These are phyloP conservation scores for Galagoides demidoff DNA, from an alignment of 2,797 vertebrate species.

Conservation along the genomic window DNA sequence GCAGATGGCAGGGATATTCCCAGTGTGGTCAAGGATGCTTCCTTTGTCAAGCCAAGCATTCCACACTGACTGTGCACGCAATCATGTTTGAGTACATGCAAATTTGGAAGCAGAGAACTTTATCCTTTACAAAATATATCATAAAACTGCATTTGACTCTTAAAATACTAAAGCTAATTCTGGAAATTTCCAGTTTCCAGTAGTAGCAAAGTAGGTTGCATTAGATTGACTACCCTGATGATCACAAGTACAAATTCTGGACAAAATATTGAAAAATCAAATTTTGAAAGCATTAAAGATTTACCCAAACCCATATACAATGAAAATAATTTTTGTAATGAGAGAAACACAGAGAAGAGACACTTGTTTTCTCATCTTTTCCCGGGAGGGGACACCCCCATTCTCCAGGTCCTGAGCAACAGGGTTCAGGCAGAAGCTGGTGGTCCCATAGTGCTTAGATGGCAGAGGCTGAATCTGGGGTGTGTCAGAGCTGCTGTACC, in stretches of 20 bases:
- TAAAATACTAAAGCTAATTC: background rate
- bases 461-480: too few species aligned
- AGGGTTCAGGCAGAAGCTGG: too few species aligned
- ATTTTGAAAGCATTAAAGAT: background rate
- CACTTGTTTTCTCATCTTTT: accelerated
- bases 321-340: background rate
- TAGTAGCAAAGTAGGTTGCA: background rate
- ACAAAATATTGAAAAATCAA: background rate
- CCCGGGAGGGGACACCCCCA: too few species aligned
- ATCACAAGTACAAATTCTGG: background rate
- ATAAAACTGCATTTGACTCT: too few species aligned
- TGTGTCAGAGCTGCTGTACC: background rate
- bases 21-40: accelerated
- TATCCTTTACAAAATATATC: background rate
- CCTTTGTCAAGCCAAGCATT: accelerated
- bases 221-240: background rate
- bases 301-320: background rate
- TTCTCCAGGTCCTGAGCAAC: background rate
- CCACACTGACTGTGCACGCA: accelerated
- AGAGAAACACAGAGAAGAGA: background rate
- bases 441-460: too few species aligned
- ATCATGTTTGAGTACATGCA: accelerated
- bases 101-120: accelerated
- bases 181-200: background rate
- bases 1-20: accelerated